Conservation (phyloP, 1,140 invertebrate genomes). For the Venturia canescens region DNA sequence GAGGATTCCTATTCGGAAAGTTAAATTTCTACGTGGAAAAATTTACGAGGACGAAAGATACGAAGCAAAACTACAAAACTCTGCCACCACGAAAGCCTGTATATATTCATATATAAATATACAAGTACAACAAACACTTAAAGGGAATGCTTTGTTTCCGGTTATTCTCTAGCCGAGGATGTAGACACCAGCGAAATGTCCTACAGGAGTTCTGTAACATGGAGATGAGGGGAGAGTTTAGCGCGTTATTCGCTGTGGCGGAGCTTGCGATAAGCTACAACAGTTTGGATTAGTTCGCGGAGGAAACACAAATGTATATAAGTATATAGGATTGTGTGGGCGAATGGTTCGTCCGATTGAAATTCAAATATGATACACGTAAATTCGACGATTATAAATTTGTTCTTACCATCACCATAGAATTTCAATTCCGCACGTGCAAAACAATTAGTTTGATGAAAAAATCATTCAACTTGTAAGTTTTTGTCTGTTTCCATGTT, state of each 20-base stretch:
- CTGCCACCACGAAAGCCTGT: not conserved
- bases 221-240: constrained; percentile 35
- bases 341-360: not conserved
- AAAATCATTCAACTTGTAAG: not conserved
- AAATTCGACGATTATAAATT: not conserved
- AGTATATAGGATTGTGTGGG: not conserved
- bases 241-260: constrained; percentile 30
- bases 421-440: not conserved
- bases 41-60: constrained; percentile 32
- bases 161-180: constrained; percentile 12
- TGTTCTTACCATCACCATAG: not conserved
- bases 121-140: not conserved
- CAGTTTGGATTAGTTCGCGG: constrained; percentile 38
- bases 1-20: constrained; percentile 37
- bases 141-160: constrained; percentile 33
- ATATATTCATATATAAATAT: constrained; percentile 17
- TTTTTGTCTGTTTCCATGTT: not conserved
- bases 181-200: constrained; percentile 13
- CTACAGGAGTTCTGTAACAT: constrained; percentile 12
- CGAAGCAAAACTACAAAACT: constrained; percentile 31
- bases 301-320: constrained; percentile 5
- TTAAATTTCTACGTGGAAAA: constrained; percentile 37
- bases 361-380: not conserved
- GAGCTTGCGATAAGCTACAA: constrained; percentile 44
- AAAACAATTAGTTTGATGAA: not conserved